Conservation (phyloP, 64 coral and sea anemone genomes). For the Anthopleura sola region DNA sequence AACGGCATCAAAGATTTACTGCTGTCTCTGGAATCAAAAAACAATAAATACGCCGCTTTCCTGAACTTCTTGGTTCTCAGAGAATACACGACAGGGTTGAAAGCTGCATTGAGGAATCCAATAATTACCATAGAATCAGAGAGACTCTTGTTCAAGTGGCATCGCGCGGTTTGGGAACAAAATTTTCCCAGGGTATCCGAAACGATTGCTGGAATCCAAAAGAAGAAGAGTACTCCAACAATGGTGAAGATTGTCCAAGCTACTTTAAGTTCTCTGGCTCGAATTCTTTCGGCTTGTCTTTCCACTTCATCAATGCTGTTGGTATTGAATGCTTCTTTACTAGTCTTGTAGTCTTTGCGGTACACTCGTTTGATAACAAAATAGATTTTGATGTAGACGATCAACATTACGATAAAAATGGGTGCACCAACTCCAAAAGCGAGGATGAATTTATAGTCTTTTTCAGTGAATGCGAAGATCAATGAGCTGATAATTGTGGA, state of each 20-base stretch:
- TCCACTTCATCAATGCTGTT: constrained; percentile 1
- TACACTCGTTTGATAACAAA: constrained; percentile 24
- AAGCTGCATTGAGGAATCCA: constrained; percentile 64
- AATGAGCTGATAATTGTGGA: background rate
- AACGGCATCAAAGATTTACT: background rate
- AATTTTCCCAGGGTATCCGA: background rate
- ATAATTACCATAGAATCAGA: constrained; percentile 40
- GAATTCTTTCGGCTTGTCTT: constrained; percentile 21
- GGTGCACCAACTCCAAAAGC: constrained; percentile 30
- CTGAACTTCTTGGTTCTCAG: constrained; percentile 62
- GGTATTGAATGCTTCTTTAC: background rate
- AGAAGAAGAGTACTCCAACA: constrained; percentile 61
- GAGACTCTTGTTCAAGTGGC: background rate
- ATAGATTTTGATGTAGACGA: constrained; percentile 45
- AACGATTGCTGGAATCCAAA: constrained; percentile 48
- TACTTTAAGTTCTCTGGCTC: constrained; percentile 48
- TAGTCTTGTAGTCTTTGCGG: constrained; percentile 29
- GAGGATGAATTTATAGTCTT: constrained; percentile 19
- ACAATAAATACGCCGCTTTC: background rate
- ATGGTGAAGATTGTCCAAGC: constrained; percentile 65
- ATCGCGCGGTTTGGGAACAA: background rate
- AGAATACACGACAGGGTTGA: constrained; percentile 67
- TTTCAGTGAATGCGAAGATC: background rate
- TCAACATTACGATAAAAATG: constrained; percentile 21
- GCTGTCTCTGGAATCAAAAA: background rate